These are phyloP conservation scores for Lasioglossum malachurum DNA, from an alignment of 2,888 invertebrate species.

Conservation along the genomic window DNA sequence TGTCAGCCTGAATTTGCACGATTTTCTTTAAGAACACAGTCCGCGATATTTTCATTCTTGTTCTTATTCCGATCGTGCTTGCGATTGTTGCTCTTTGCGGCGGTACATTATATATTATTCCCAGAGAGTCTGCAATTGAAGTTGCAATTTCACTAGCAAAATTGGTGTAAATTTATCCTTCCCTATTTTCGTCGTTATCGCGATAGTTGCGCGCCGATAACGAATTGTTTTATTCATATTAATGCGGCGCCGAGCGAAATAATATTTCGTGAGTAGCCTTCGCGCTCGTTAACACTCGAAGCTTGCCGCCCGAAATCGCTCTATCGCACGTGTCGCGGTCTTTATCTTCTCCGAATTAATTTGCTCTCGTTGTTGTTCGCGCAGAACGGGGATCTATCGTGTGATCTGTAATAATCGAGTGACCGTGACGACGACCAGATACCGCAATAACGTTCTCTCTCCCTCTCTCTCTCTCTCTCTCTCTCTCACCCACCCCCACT, in stretches of 20 bases:
- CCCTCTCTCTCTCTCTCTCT: too few species aligned
- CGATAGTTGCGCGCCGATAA: constrained; percentile 1
- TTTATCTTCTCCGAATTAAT: constrained; percentile 50
- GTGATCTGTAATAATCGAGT: constrained; percentile 35
- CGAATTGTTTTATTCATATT: background rate
- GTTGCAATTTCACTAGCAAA: too few species aligned
- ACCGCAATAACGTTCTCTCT: constrained; percentile 7
- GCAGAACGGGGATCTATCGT: constrained; percentile 35
- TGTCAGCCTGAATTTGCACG: background rate
- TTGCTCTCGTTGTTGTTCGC: constrained; percentile 40
- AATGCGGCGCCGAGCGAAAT: background rate
- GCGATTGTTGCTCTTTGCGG: too few species aligned
- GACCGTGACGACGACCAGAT: constrained; percentile 29
- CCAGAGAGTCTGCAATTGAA: too few species aligned
- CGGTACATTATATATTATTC: too few species aligned
- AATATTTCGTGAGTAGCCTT: constrained; percentile 37
- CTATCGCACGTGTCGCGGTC: constrained; percentile 51
- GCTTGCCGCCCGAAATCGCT: constrained; percentile 27
- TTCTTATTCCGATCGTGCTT: too few species aligned
- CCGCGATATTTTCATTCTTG: too few species aligned
- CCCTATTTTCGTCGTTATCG: background rate
- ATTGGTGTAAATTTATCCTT: background rate
- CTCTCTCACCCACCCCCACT: background rate
- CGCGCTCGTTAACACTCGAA: constrained; percentile 25
- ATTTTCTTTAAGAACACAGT: background rate